Evolutionary conservation across 1,140 invertebrate species (phyloP), one percentile per base, ranked within the genome.

Genomic region (Artemia franciscana): DNA sequence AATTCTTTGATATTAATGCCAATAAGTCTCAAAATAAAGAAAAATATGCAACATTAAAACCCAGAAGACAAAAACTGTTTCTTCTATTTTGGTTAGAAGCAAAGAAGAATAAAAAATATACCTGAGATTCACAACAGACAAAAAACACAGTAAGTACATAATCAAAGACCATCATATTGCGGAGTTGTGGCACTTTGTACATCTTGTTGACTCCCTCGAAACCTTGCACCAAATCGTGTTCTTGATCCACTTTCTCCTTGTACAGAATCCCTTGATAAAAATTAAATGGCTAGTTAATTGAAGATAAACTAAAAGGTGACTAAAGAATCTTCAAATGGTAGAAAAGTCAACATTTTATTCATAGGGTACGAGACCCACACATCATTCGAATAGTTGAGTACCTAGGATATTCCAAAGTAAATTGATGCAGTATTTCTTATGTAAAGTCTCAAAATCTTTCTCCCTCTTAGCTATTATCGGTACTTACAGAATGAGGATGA

Each of bases 61-160:
- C n/a, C n/a, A n/a, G n/a, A n/a, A n/a, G n/a, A n/a, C n/a, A n/a
- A n/a, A n/a, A n/a, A n/a, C n/a, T n/a, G n/a, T n/a, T n/a, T n/a
- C n/a, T n/a, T n/a, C n/a, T n/a, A n/a, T n/a, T n/a, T n/a, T n/a
- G n/a, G n/a, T n/a, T n/a, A n/a, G n/a, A n/a, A n/a, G n/a, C n/a
- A n/a, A n/a, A n/a, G n/a, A n/a, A n/a, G n/a, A n/a, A n/a, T n/a
- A n/a, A n/a, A n/a, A n/a, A n/a, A n/a, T n/a, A n/a, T n/a, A n/a
- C n/a, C n/a, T n/a, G n/a, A n/a, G n/a, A n/a, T n/a, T n/a, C n/a
- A n/a, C n/a, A n/a, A n/a, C n/a, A n/a, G n/a, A n/a, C n/a, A n/a
- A n/a, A 9, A 51, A 9, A 9, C 30, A 9, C 76, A 1, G n/a
- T 51, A 51, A n/a, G n/a, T 51, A 51, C 39, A 15, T 15, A 51